Evolutionary conservation across 2,888 invertebrate species (phyloP), one percentile per base, ranked within the genome.

Genomic region (Cheilosia soror): DNA sequence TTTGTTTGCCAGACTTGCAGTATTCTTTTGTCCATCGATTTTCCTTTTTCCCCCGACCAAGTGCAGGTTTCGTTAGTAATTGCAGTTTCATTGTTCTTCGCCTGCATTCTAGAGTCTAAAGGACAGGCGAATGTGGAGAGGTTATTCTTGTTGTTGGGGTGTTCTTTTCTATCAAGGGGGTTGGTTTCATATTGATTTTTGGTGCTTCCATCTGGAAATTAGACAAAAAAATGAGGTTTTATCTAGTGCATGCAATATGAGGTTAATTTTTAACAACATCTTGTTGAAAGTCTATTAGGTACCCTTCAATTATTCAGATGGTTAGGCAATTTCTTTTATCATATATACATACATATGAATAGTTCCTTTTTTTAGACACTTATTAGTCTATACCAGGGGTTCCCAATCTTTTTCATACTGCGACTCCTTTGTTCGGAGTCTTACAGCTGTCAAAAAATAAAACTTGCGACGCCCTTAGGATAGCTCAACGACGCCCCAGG

Each of bases 1-100:
- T 63, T 85, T 85, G 76, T 81, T 85, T 72, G 57, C 44, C 77
- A 72, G 72, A 66, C 66, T 44, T 68, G 72, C 76, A 63, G 20
- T 55, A 47, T 84, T 84, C 71, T 66, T 75, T 66, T 76, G 75
- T 73, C 9, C 51, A 80, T 84, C 66, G 84, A 84, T 84, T 79
- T 69, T 78, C 40, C 5, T 25, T 65, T 62, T 29, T 15, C 7
- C 27, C 15, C 13, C 29, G 9, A 20, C 11, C 11, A 20, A 40
- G 11, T 33, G 44, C 15, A 27, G 53, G 29, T 33, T 49, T 40
- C 20, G 7, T 15, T 31, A 68, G 33, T 44, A 42, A 47, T 72
- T 72, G 71, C 68, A 66, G 42, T 66, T 66, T 65, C 65, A 58
- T 82, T 65, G 55, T 82, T 71, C 49, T 63, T 42, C 13, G 49